Evolutionary conservation across 2,888 invertebrate species (phyloP).

Genomic region (Thecocarcelia acutangulata): DNA sequence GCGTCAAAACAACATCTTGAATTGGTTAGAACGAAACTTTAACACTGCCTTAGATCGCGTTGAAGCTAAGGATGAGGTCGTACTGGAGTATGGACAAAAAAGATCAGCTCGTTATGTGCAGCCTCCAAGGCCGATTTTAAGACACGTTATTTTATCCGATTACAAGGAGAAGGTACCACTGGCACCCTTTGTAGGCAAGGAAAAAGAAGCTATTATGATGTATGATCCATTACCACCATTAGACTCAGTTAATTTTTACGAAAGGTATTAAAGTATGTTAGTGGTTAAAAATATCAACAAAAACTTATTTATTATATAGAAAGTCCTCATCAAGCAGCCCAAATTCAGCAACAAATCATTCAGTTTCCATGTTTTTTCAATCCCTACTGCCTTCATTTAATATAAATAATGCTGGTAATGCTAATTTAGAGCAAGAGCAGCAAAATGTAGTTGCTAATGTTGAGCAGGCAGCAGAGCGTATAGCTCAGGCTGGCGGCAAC

Average conservation of each 20-base stretch:
- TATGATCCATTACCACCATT: conserved; percentile 91
- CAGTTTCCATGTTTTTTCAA: conserved; percentile 85
- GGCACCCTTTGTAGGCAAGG: conserved; percentile 79
- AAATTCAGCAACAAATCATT: conserved; percentile 76
- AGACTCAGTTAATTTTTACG: conserved; percentile 88
- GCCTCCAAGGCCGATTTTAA: conserved; percentile 79
- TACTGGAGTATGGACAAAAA: conserved; percentile 85
- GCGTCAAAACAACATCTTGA: conserved; percentile 88
- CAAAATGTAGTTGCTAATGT: conserved; percentile 68
- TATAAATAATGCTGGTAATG: conserved; percentile 73
- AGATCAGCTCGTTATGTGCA: conserved; percentile 76
- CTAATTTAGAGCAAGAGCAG: conserved; percentile 70
- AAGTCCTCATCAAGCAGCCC: conserved; percentile 79
- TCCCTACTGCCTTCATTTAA: conserved; percentile 88
- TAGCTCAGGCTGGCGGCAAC: conserved; percentile 62
- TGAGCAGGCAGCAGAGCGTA: conserved; percentile 67
- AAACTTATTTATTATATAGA: conserved; percentile 67
- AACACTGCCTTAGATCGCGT: conserved; percentile 85
- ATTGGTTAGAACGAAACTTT: conserved; percentile 90
- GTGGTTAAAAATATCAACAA: background rate
- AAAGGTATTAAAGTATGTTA: conserved; percentile 78
- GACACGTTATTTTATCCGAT: conserved; percentile 82
- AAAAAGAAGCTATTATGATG: conserved; percentile 84
- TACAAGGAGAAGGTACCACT: conserved; percentile 82
- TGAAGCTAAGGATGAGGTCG: conserved; percentile 84